These are phyloP conservation scores for Liopterus haemorrhoidalis DNA, from an alignment of 2,888 invertebrate genomes.

Conservation along the genomic window DNA sequence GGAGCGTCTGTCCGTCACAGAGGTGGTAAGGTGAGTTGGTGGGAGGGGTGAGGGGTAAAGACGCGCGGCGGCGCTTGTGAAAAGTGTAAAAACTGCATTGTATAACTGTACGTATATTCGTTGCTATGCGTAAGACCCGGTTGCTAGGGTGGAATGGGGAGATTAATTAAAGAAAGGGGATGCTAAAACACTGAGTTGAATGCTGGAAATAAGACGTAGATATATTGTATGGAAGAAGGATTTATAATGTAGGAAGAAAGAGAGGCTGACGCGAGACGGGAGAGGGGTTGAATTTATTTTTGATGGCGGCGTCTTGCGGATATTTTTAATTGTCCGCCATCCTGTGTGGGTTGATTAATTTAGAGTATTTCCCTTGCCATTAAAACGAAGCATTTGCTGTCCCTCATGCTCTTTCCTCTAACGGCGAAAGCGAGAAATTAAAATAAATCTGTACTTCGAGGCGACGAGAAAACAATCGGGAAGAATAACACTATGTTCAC, in stretches of 20 bases:
- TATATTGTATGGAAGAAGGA: slow-evolving; percentile 47
- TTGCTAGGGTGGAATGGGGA: slow-evolving; percentile 42
- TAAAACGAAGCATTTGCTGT: slow-evolving; percentile 13
- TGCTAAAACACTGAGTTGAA: slow-evolving; percentile 45
- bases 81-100: slow-evolving; percentile 46
- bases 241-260: slow-evolving; percentile 44
- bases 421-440: slow-evolving; percentile 20
- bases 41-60: too few species aligned
- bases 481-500: slow-evolving; percentile 1
- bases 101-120: slow-evolving; percentile 45
- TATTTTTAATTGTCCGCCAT: slow-evolving; percentile 40
- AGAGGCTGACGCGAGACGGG: slow-evolving; percentile 27
- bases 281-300: slow-evolving; percentile 41
- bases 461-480: slow-evolving; percentile 18
- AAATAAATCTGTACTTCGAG: slow-evolving; percentile 19
- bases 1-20: slow-evolving; percentile 32
- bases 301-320: slow-evolving; percentile 39
- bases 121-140: slow-evolving; percentile 40
- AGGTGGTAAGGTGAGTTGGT: slow-evolving; percentile 3
- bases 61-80: too few species aligned
- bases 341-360: slow-evolving; percentile 26
- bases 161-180: slow-evolving; percentile 48
- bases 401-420: slow-evolving; percentile 17
- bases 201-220: slow-evolving; percentile 46
- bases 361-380: slow-evolving; percentile 22